Percentiles rank a stretch among this genome's conserved stretches.
Conservation (phyloP, 2,113 vertebrate species). For the Manacus vitellinus region DNA sequence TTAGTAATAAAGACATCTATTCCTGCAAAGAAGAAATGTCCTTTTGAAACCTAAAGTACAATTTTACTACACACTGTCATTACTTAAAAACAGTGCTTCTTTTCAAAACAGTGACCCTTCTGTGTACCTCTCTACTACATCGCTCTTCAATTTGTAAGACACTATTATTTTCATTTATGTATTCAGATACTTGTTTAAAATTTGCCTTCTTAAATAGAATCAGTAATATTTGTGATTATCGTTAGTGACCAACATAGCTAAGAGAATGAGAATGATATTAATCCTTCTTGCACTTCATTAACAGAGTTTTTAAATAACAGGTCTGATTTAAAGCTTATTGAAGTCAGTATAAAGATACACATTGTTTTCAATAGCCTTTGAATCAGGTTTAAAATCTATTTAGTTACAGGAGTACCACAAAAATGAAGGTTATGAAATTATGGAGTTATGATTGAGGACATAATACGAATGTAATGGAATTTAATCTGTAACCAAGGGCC, state of each 20-base stretch:
- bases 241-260: not conserved
- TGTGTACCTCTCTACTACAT: not conserved
- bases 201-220: not conserved
- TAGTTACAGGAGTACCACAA: not conserved
- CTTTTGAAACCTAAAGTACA: not conserved
- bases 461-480: not conserved
- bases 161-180: not conserved
- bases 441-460: not conserved
- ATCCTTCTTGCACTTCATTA: not conserved
- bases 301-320: not conserved
- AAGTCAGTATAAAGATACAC: not conserved
- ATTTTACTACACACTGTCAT: not conserved
- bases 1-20: not conserved
- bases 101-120: not conserved
- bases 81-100: fast-evolving
- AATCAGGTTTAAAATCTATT: not conserved
- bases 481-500: not conserved
- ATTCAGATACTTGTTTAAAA: not conserved
- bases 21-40: not conserved
- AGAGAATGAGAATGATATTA: not conserved
- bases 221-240: not conserved
- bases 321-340: not conserved
- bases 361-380: not conserved
- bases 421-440: not conserved
- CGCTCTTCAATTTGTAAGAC: not conserved